Percentiles rank a stretch among this genome's conserved stretches.
These are phyloP conservation scores for Pseudeuparius sepicola DNA, from an alignment of 2,888 invertebrate species.

Conservation along the genomic window DNA sequence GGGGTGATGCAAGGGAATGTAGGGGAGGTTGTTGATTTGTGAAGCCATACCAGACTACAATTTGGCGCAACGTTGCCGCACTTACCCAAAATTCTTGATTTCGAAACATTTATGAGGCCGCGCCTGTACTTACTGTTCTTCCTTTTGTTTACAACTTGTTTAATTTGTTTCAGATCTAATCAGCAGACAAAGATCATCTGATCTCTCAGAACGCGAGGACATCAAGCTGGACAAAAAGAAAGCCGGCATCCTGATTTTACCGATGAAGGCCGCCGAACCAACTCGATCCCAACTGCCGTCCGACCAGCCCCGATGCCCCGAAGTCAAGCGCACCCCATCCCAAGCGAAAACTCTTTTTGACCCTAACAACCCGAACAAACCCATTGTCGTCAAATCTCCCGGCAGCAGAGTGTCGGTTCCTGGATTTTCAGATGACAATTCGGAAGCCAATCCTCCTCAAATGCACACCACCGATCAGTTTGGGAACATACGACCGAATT, in stretches of 20 bases:
- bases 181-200: conserved; percentile 13
- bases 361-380: conserved; percentile 58
- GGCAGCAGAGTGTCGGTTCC: conserved; percentile 37
- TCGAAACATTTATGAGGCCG: too few relatives aligned
- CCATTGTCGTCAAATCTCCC: conserved; percentile 55
- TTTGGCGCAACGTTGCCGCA: too few relatives aligned
- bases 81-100: too few relatives aligned
- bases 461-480: conserved; percentile 41
- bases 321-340: conserved; percentile 18
- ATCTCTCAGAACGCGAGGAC: conserved; percentile 13
- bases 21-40: too few relatives aligned
- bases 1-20: too few relatives aligned
- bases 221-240: conserved; percentile 24
- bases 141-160: too few relatives aligned
- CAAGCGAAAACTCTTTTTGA: conserved; percentile 48
- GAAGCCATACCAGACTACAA: too few relatives aligned
- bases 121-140: too few relatives aligned
- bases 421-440: conserved; percentile 33
- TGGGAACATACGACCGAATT: conserved; percentile 42
- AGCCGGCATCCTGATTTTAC: conserved; percentile 35
- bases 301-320: conserved; percentile 18
- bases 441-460: conserved; percentile 29
- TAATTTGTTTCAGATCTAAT: too few relatives aligned
- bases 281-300: conserved; percentile 7
- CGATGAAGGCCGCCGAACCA: conserved; percentile 25